Evolutionary conservation across 2,797 vertebrate species (phyloP).

Genomic region (Paedocypris micromegethes): DNA sequence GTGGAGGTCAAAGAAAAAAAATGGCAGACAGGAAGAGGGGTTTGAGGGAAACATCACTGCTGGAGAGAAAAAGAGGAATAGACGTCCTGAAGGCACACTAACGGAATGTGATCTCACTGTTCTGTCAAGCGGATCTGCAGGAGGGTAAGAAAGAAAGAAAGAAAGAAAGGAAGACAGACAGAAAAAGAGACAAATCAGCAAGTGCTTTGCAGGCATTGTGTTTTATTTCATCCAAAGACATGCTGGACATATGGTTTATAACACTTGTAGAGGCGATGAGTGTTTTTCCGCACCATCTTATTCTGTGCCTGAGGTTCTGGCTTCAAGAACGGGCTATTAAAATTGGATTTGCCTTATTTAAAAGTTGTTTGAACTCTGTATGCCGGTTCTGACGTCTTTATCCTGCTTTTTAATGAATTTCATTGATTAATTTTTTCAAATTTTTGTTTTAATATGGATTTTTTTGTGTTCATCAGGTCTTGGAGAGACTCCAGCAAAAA

Average conservation of each 20-base stretch:
- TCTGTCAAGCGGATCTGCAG: conserved; percentile 39
- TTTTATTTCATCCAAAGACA: conserved; percentile 22
- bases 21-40: conserved; percentile 5
- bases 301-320: conserved; percentile 12
- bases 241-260: conserved; percentile 25
- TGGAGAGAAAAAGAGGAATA: conserved; percentile 38
- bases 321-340: conserved; percentile 1
- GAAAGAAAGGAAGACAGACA: conserved; percentile 18
- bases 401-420: too few species aligned
- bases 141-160: conserved; percentile 1
- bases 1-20: background rate
- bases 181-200: conserved; percentile 2
- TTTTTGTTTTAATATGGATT: conserved; percentile 7
- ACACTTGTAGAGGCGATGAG: conserved; percentile 2
- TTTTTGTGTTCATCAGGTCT: conserved; percentile 69
- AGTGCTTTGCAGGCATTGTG: conserved; percentile 8
- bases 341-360: too few species aligned
- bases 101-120: conserved; percentile 53
- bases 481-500: conserved; percentile 85
- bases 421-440: too few species aligned
- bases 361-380: too few species aligned
- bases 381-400: too few species aligned
- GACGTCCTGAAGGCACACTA: conserved; percentile 47
- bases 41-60: conserved; percentile 19
- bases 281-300: conserved; percentile 11